Conservation (phyloP, 2,113 vertebrate species). For the Rhinichthys klamathensis region DNA sequence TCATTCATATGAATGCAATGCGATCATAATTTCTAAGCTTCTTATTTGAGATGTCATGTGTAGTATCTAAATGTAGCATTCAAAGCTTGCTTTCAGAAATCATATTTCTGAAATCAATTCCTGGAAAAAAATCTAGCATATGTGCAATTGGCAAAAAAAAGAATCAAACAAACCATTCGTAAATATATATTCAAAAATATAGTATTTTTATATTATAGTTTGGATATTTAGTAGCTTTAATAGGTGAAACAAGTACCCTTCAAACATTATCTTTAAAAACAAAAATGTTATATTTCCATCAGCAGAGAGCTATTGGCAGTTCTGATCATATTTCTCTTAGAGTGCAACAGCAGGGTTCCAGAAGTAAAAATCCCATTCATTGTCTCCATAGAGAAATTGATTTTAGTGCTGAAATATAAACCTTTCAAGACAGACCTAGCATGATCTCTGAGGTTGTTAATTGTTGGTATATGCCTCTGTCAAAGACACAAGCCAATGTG, state of each 20-base stretch:
- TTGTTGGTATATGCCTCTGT: background rate
- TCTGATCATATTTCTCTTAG: slow-evolving; percentile 11
- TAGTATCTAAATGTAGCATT: background rate
- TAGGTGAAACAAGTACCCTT: background rate
- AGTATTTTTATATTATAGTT: background rate
- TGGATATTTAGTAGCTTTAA: background rate
- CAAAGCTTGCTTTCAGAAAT: background rate
- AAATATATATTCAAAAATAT: background rate
- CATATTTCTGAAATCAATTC: background rate
- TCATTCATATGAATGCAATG: background rate
- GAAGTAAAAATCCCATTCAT: background rate
- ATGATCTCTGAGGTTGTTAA: slow-evolving; percentile 19
- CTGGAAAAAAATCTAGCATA: background rate
- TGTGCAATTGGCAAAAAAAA: too few species aligned
- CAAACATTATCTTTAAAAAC: background rate
- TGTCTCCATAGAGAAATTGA: slow-evolving; percentile 4
- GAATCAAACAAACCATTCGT: too few species aligned
- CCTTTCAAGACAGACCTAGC: slow-evolving; percentile 9
- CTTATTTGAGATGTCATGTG: background rate
- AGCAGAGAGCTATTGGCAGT: background rate
- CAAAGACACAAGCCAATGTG: slow-evolving; percentile 1
- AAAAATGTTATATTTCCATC: background rate
- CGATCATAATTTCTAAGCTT: background rate
- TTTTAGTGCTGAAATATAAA: slow-evolving; percentile 8
- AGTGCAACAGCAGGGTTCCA: background rate